Percentiles rank a stretch among this genome's conserved stretches.
These are phyloP conservation scores for Orius insidiosus DNA, from an alignment of 1,140 invertebrate genomes.

Conservation along the genomic window DNA sequence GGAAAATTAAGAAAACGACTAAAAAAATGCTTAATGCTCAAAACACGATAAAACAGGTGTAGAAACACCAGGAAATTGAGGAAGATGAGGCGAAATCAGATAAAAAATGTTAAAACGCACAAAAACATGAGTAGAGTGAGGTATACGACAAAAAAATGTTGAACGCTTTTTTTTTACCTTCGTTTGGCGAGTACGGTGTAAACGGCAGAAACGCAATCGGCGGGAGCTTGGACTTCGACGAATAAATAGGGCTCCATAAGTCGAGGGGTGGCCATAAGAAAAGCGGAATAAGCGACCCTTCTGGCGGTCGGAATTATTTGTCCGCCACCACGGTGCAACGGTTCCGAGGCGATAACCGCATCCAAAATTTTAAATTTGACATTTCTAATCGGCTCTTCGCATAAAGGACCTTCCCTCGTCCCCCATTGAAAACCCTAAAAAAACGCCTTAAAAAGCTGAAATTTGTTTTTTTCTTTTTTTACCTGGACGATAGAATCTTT, in stretches of 20 bases:
- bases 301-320: constrained; percentile 98
- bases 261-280: constrained; percentile 95
- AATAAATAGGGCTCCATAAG: constrained; percentile 99
- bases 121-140: no score
- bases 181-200: constrained; percentile 94
- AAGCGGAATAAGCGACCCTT: constrained; percentile 95
- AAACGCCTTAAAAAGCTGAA: neutral
- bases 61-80: no score
- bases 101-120: no score
- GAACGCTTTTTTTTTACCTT: no score
- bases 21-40: no score
- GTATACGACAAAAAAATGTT: no score
- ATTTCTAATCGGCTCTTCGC: constrained; percentile 97
- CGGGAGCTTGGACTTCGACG: constrained; percentile 96
- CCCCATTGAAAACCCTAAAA: constrained; percentile 91
- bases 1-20: no score
- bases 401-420: constrained; percentile 91
- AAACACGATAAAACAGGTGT: no score
- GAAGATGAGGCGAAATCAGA: no score
- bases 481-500: constrained; percentile 91
- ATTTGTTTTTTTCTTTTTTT: constrained; percentile 1
- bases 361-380: constrained; percentile 98
- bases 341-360: constrained; percentile 89
- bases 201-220: constrained; percentile 98
- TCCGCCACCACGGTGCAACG: constrained; percentile 86